Base-by-base conservation (phyloP, 1,140 invertebrate genomes). In the Acromyrmex echinatior region DNA sequence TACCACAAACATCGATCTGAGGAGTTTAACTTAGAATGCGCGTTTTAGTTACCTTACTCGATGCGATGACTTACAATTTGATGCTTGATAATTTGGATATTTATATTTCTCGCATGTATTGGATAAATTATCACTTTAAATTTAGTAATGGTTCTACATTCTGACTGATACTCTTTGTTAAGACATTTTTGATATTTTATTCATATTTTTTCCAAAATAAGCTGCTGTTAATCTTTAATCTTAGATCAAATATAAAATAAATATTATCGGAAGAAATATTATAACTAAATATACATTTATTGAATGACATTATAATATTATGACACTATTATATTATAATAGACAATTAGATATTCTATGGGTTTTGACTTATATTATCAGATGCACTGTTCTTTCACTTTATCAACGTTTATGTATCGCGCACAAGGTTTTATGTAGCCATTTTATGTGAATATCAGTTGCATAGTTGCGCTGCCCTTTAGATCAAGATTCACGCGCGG, bases 401-500 rank as follows among this genome's bases (percentile, higher is more conserved):
- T 74, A 49, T 76, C 68, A 76, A 35, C 12, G n/a, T 28, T 49
- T 21, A 28, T 2, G 18, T 73, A 73, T 73, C 25, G 51, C 12
- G 28, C 18, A 10, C 16, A 21, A 56, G 14, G 4, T 18, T 49
- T 73, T 12, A 35, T 6, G 49, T 39, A 49, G 56, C 62, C 35
- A 49, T 82, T 82, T 82, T 82, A 49, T 63, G 65, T 45, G 79
- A 85, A 82, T 45, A 71, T 84, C 80, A 35, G 80, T 28, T 56
- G 80, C 80, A 84, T 84, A 84, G 86, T 90, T 90, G 51, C 73
- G 12, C 45, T 71, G 51, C 35, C 71, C 77, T 90, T 79, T 28
- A 82, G 90, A 91, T 91, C 86, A 76, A 70, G 86, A 90, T 88
- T 88, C 87, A 71, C 80, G 82, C 79, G 66, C 81, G 74, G 62